Conservation (phyloP, 2,888 invertebrate species). For the Oxyteleia sp. region DNA sequence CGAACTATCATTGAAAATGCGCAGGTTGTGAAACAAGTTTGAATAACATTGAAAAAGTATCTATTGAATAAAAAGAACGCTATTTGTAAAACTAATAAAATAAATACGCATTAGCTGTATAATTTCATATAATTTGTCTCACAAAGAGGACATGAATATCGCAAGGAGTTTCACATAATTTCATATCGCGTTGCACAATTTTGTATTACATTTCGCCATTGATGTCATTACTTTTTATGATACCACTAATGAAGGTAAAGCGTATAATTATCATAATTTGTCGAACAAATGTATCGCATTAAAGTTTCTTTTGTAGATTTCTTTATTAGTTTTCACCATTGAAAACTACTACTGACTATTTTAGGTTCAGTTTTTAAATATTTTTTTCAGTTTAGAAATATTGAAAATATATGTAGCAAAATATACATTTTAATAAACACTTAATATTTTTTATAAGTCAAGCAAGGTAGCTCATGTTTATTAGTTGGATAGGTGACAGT, state of each 20-base stretch:
- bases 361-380: too few relatives aligned
- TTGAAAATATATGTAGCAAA: too few relatives aligned
- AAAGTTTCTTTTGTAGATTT: slow-evolving; percentile 11
- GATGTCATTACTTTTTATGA: slow-evolving; percentile 38
- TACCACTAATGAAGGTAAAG: slow-evolving; percentile 38
- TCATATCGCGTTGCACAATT: slow-evolving; percentile 47
- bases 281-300: background rate
- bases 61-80: slow-evolving; percentile 2
- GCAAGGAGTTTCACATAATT: slow-evolving; percentile 46
- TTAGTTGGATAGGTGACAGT: too few relatives aligned
- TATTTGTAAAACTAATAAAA: slow-evolving; percentile 31
- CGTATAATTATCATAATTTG: slow-evolving; percentile 24
- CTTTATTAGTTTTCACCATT: background rate
- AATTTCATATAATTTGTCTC: slow-evolving; percentile 40
- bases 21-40: slow-evolving; percentile 2
- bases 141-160: slow-evolving; percentile 23
- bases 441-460: too few relatives aligned
- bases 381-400: too few relatives aligned
- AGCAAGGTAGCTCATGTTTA: too few relatives aligned
- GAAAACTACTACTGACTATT: too few relatives aligned
- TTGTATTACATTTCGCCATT: slow-evolving; percentile 45
- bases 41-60: background rate
- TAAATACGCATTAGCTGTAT: slow-evolving; percentile 1
- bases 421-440: too few relatives aligned
- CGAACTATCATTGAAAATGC: background rate